Percentiles rank a stretch among this genome's conserved stretches.
These are phyloP conservation scores for Neuroscelio doddi DNA, from an alignment of 2,888 invertebrate genomes.

Conservation along the genomic window DNA sequence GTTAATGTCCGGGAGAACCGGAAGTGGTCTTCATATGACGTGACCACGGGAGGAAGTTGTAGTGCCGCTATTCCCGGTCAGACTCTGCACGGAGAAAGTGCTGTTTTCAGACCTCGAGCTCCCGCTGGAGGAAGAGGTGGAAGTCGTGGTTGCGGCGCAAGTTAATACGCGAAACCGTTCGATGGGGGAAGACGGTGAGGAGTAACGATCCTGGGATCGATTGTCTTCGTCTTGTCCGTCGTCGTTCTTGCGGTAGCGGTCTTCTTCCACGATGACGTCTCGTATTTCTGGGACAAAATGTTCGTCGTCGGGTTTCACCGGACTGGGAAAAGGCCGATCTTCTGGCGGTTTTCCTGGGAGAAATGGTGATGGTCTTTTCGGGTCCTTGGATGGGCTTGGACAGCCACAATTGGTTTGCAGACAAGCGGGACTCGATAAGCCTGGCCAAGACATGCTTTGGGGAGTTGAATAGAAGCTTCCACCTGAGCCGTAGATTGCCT, in stretches of 20 bases:
- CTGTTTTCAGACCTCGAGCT: constrained; percentile 51
- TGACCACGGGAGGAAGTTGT: constrained; percentile 73
- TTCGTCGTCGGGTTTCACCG: constrained; percentile 62
- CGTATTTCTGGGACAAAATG: constrained; percentile 54
- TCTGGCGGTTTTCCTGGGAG: constrained; percentile 46
- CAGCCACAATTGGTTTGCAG: constrained; percentile 66
- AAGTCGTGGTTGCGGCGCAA: constrained; percentile 12
- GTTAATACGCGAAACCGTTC: constrained; percentile 68
- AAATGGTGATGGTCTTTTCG: constrained; percentile 54
- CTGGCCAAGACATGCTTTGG: constrained; percentile 69
- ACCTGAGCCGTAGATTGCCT: constrained; percentile 75
- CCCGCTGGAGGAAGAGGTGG: constrained; percentile 36
- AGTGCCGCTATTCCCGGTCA: constrained; percentile 61
- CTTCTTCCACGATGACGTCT: constrained; percentile 51
- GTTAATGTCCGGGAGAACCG: constrained; percentile 81
- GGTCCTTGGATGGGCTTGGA: constrained; percentile 64
- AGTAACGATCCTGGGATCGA: constrained; percentile 60
- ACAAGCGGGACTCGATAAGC: constrained; percentile 58
- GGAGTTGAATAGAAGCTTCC: constrained; percentile 74
- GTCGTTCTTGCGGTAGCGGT: constrained; percentile 52
- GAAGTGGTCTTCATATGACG: constrained; percentile 89
- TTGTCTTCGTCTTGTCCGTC: constrained; percentile 56
- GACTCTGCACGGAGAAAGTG: constrained; percentile 68
- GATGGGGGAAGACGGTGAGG: constrained; percentile 53
- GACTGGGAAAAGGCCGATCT: constrained; percentile 56